Evolutionary conservation across 1,140 invertebrate species (phyloP), one percentile per base, ranked within the genome.

Genomic region (Diorhabda sublineata): DNA sequence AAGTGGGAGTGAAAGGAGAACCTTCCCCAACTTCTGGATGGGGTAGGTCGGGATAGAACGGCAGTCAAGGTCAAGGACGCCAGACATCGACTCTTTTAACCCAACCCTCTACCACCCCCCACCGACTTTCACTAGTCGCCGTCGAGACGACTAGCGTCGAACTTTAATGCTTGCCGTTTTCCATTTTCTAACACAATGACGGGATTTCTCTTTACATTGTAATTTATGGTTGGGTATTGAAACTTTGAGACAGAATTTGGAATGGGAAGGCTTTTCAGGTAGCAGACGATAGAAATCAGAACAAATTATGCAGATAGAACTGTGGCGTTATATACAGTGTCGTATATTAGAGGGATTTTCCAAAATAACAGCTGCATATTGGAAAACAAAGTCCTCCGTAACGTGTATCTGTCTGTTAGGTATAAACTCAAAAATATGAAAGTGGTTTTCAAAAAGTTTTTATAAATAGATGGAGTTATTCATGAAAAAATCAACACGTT

Each of bases 161-260:
- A 52, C 47, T 52, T n/a, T 52, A 52, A 52, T 52, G 47, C 47
- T n/a, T 3, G 47, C 47, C 47, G 6, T 52, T 52, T 52, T 52
- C 47, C 47, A 52, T 52, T 52, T 52, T 52, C 47, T 52, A 52
- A n/a, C 47, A 52, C 47, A 52, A 52, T 52, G 47, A 52, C 47
- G n/a, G 47, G 47, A 6, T 52, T 52, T 52, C 47, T 52, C 47
- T 52, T 6, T 52, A 52, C 47, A 8, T 52, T 52, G 6, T 52
- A 52, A 52, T 52, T 52, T 52, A 52, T 52, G 47, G 47, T 52
- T 52, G 47, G 47, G 47, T 52, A 52, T 52, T 52, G 47, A 52
- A 52, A 52, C 47, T 52, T 52, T 52, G 47, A 6, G 47, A 52
- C 47, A 52, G 47, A 52, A 52, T n/a, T 6, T 52, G 47, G 47